phyloP scores from a whole-genome alignment of 2,888 invertebrate genomes.

The Rhaphigaster nebulosa region DNA sequence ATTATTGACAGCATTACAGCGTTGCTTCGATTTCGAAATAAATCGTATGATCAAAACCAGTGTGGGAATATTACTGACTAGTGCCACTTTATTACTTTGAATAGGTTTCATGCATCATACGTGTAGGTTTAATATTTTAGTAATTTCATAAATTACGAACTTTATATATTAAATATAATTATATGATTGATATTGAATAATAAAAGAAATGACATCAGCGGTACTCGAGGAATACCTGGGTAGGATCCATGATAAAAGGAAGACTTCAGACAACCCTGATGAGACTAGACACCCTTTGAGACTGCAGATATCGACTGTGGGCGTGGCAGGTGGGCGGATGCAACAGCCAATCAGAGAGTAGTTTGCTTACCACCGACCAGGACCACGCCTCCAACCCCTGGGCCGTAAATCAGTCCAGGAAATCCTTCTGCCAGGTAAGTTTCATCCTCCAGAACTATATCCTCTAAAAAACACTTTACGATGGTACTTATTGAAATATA shows the following conservation, averaged over 20 bases:
- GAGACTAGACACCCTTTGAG: not conserved
- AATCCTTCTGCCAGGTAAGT: constrained; percentile 44
- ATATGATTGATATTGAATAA: not conserved
- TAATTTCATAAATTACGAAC: not conserved
- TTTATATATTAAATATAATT: not conserved
- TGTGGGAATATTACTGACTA: no score
- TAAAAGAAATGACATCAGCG: not conserved
- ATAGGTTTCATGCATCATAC: no score
- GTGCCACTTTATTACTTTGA: no score
- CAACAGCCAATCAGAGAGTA: not conserved
- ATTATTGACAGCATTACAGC: no score
- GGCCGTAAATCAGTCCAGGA: constrained; percentile 35
- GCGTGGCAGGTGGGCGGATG: constrained; percentile 17
- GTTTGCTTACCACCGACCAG: not conserved
- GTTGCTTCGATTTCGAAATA: no score
- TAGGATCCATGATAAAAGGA: not conserved
- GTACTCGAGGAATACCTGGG: not conserved
- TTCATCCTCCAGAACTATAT: not conserved
- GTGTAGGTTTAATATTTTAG: not conserved
- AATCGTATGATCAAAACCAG: no score
- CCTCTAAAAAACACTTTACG: not conserved
- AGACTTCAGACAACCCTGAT: not conserved
- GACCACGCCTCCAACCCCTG: constrained; percentile 18
- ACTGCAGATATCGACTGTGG: constrained; percentile 11
- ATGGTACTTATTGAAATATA: not conserved